Percentiles rank a stretch among this genome's conserved stretches.
Conservation (phyloP, 2,888 invertebrate genomes). For the Ormyrus rosae region DNA sequence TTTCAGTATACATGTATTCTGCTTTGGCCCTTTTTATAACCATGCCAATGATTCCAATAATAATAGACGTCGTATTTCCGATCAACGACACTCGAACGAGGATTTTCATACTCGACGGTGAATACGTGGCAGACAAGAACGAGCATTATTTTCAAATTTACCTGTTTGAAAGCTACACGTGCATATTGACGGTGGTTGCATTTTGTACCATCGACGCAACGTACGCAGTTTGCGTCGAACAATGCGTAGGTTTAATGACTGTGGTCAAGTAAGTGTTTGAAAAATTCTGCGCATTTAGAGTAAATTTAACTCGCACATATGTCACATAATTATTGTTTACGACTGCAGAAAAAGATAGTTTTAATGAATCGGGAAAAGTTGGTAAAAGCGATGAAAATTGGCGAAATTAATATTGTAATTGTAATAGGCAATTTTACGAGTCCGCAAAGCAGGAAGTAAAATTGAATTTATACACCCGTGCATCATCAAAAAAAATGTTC, state of each 20-base stretch:
- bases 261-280: conserved; percentile 35
- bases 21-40: conserved; percentile 16
- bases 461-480: too few species aligned
- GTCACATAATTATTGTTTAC: too few species aligned
- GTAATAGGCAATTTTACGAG: too few species aligned
- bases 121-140: conserved; percentile 9
- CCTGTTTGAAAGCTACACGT: conserved; percentile 16
- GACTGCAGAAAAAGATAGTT: too few species aligned
- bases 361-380: too few species aligned
- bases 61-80: conserved; percentile 4
- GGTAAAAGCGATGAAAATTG: too few species aligned
- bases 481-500: too few species aligned
- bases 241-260: conserved; percentile 25
- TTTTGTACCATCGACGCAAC: conserved; percentile 16
- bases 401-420: too few species aligned
- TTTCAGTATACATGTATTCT: not conserved
- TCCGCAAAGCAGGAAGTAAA: too few species aligned
- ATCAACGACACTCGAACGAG: not conserved
- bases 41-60: conserved; percentile 17
- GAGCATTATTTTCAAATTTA: conserved; percentile 27
- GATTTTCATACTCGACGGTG: conserved; percentile 36
- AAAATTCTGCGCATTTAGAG: not conserved
- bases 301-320: too few species aligned
- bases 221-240: conserved; percentile 20
- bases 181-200: not conserved